phyloP scores from a whole-genome alignment of 2,888 invertebrate species.

The Patella pellucida region DNA sequence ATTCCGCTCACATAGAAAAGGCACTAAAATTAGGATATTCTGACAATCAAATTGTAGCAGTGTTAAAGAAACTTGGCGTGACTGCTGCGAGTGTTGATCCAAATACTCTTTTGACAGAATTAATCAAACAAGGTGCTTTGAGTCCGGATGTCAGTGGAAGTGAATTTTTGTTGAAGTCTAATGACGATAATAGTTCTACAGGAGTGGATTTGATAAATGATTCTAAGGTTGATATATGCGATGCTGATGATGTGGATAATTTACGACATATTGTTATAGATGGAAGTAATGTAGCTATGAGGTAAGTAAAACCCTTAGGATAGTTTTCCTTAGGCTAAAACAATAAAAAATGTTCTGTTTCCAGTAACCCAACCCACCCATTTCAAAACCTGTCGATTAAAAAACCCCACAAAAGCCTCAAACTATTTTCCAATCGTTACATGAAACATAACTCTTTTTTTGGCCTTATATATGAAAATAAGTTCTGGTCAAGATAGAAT shows the following conservation, averaged over 20 bases:
- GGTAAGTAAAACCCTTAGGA: slow-evolving; percentile 75
- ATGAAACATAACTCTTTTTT: no score
- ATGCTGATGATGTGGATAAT: slow-evolving; percentile 39
- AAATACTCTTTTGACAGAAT: slow-evolving; percentile 89
- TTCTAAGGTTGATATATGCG: not conserved
- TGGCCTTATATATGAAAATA: no score
- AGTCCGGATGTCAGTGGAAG: slow-evolving; percentile 7
- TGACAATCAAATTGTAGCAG: slow-evolving; percentile 86
- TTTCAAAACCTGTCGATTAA: not conserved
- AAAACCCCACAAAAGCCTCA: no score
- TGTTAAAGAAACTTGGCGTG: slow-evolving; percentile 86
- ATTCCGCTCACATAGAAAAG: slow-evolving; percentile 84
- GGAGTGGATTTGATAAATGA: not conserved
- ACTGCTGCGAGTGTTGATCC: slow-evolving; percentile 78
- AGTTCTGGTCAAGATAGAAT: no score
- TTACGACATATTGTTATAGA: slow-evolving; percentile 82
- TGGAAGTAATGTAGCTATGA: slow-evolving; percentile 87
- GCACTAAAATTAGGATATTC: slow-evolving; percentile 93
- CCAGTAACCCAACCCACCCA: no score
- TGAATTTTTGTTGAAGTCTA: slow-evolving; percentile 12
- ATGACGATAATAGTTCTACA: slow-evolving; percentile 12
- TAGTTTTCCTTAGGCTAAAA: not conserved
- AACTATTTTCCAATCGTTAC: no score
- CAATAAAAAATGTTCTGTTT: not conserved
- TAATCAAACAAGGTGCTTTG: slow-evolving; percentile 80